Base-by-base conservation (phyloP, 35 echinoderm and acorn worm species). In the Amphiura filiformis region DNA sequence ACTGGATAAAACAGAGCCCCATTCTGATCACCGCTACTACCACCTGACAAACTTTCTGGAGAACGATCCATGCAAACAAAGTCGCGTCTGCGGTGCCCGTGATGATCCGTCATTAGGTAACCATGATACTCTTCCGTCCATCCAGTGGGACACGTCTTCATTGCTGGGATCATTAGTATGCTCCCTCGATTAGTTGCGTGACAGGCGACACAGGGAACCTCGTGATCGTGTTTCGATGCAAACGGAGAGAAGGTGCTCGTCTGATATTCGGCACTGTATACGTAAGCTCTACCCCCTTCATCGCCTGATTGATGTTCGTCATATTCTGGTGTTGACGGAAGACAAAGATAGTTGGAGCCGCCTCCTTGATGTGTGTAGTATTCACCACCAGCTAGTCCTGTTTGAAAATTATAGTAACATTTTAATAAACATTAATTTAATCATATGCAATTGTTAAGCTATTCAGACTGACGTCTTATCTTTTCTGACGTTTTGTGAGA, bases 1-100 rank as follows among this genome's bases (percentile, higher is more conserved):
- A 80, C 83, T 4, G 81, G 81, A 28, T 85, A 79, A 39, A 91
- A 85, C 13, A 91, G 82, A 26, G 82, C 0, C 70, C 82, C 82
- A 37, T 85, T 61, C 12, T 79, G 13, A 2, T 79, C 57, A 31
- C 65, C 65, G 15, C 36, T 36, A 0, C 82, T 78, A 11, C 82
- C 41, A 11, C 82, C 41, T 15, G 89, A 22, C 20, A 78, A 38
- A 14, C 52, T 75, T 0, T 32, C 76, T 0, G 88, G 57, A 33
- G 41, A 37, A 30, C 65, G 84, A 33, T 91, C 89, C 32, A 91
- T 44, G 36, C 89, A 91, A 18, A 91, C 76, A n/a, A 86, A 85
- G 1, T 82, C 47, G 18, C 82, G 70, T 3, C 38, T 0, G 57
- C 85, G 65, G 17, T 30, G 23, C 31, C 36, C 35, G 34, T 82